phyloP scores from a whole-genome alignment of 2,113 vertebrate species.

The Tetrao urogallus region DNA sequence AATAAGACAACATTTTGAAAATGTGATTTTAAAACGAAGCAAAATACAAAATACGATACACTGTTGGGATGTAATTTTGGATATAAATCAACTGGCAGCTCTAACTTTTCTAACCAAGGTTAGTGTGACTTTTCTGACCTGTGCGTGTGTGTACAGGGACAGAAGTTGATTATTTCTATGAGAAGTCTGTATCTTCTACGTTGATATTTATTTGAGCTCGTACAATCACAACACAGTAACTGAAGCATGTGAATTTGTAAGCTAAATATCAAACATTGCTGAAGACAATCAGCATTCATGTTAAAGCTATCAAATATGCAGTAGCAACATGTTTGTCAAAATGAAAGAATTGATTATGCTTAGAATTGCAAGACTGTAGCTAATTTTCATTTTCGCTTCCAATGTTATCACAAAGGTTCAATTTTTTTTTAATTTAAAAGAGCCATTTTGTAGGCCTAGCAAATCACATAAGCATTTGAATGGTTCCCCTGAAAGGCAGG shows the following conservation, averaged over 20 bases:
- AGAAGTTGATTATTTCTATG: constrained; percentile 13
- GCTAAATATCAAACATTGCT: neutral
- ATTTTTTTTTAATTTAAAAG: constrained; percentile 37
- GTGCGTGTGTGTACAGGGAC: neutral
- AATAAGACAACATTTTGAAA: constrained; percentile 79
- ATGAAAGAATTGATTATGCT: constrained; percentile 29
- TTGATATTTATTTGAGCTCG: constrained; percentile 59
- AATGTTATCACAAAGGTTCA: constrained; percentile 28
- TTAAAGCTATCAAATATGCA: neutral
- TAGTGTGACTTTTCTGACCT: neutral
- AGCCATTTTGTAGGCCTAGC: constrained; percentile 15
- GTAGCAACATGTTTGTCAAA: neutral
- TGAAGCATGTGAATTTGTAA: constrained; percentile 25
- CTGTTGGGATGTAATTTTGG: constrained; percentile 56
- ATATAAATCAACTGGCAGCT: constrained; percentile 59
- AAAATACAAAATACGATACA: constrained; percentile 59
- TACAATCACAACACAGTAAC: constrained; percentile 59
- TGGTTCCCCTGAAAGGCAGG: constrained; percentile 20
- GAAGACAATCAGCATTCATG: constrained; percentile 68
- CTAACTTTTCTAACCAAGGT: constrained; percentile 40
- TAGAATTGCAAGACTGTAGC: constrained; percentile 37
- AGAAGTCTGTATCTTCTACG: neutral
- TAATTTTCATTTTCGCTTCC: constrained; percentile 49
- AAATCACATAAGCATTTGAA: constrained; percentile 62
- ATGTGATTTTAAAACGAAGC: constrained; percentile 71